Conservation (phyloP, 2,797 vertebrate genomes). For the Melanotaenia pygmaea region DNA sequence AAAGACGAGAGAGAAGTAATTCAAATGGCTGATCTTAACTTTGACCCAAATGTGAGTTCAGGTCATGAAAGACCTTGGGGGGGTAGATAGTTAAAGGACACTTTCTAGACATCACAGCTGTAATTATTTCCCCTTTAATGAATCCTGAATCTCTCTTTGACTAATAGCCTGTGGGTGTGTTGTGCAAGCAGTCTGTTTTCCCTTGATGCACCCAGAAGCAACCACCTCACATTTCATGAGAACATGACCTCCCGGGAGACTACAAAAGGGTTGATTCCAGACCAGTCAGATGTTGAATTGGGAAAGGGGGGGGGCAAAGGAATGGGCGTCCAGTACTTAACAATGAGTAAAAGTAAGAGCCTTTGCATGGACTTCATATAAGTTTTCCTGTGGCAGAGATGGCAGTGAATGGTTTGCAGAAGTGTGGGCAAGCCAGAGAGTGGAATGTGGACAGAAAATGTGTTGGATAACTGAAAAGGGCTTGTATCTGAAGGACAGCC, state of each 20-base stretch:
- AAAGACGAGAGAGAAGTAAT: neutral
- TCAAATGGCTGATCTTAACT: neutral
- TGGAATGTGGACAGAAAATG: constrained; percentile 4
- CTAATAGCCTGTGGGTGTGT: constrained; percentile 19
- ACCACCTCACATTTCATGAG: constrained; percentile 70
- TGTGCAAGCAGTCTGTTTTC: constrained; percentile 27
- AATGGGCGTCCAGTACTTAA: constrained; percentile 62
- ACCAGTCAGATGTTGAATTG: constrained; percentile 46
- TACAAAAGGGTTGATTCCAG: constrained; percentile 72
- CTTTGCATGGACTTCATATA: constrained; percentile 57
- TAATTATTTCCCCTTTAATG: constrained; percentile 27
- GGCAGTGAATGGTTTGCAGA: constrained; percentile 25
- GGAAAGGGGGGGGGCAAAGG: constrained; percentile 43
- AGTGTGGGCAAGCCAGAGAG: constrained; percentile 5
- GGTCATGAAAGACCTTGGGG: neutral
- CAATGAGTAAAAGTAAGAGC: constrained; percentile 57
- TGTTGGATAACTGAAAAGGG: constrained; percentile 37
- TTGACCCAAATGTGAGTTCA: neutral
- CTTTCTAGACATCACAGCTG: constrained; percentile 11
- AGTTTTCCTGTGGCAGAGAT: constrained; percentile 44
- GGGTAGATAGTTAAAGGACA: neutral
- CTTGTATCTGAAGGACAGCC: constrained; percentile 27
- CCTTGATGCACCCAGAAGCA: constrained; percentile 52
- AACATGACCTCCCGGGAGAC: constrained; percentile 71
- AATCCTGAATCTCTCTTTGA: constrained; percentile 13